Evolutionary conservation across 1,140 invertebrate genomes (phyloP).

Genomic region (Ganaspis sp.): DNA sequence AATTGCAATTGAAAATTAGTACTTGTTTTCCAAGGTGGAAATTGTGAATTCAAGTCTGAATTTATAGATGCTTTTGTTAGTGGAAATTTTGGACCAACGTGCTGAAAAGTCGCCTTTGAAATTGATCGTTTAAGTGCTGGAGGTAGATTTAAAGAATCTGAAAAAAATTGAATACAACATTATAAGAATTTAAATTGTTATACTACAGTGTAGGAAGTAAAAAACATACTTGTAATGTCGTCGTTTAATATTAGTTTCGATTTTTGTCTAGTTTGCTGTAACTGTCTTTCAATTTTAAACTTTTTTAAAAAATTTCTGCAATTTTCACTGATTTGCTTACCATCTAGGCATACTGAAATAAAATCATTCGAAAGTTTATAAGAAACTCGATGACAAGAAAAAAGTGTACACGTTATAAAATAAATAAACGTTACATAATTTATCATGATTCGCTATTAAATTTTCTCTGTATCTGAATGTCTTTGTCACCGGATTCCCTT

Average conservation of each 20-base stretch:
- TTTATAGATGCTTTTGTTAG: slow-evolving; percentile 56
- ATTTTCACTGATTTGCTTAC: slow-evolving; percentile 73
- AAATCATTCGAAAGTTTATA: neutral
- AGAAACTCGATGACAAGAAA: neutral
- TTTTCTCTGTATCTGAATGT: slow-evolving; percentile 81
- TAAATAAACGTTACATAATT: slow-evolving; percentile 73
- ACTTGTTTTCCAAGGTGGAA: slow-evolving; percentile 70
- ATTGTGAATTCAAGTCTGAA: slow-evolving; percentile 57
- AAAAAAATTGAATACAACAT: slow-evolving; percentile 42
- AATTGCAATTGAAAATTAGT: too few species aligned
- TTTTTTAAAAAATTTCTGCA: slow-evolving; percentile 75
- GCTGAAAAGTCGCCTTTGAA: slow-evolving; percentile 68
- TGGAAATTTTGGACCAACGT: slow-evolving; percentile 63
- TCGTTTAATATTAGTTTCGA: slow-evolving; percentile 62
- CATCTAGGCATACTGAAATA: slow-evolving; percentile 71
- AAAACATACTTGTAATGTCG: slow-evolving; percentile 69
- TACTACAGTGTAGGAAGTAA: too few species aligned
- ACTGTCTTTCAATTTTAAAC: slow-evolving; percentile 72
- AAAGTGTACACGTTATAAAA: neutral
- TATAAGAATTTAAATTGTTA: too few species aligned
- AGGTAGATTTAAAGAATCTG: slow-evolving; percentile 70
- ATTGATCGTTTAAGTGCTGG: slow-evolving; percentile 70
- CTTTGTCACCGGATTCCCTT: slow-evolving; percentile 79
- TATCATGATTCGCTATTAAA: slow-evolving; percentile 79
- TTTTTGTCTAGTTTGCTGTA: slow-evolving; percentile 52